Percentiles rank a stretch among this genome's conserved stretches.
Evolutionary conservation across 2,888 invertebrate species (phyloP).

Genomic region (Aspidapion aeneum): DNA sequence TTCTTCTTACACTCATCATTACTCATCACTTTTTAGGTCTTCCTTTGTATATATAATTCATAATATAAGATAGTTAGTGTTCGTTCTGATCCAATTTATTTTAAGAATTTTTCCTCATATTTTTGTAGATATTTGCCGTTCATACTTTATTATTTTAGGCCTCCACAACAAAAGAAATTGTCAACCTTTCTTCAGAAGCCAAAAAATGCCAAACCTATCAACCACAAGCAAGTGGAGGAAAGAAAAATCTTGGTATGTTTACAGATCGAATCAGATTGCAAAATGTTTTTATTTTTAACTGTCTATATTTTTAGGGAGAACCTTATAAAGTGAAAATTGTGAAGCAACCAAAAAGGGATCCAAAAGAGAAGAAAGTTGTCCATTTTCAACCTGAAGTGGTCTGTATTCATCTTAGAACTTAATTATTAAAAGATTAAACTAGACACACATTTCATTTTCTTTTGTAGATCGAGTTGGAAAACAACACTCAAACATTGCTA

Average conservation of each 20-base stretch:
- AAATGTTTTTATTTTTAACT: too few relatives aligned
- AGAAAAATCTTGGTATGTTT: slow-evolving; percentile 35
- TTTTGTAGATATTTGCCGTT: too few relatives aligned
- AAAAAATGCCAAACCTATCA: slow-evolving; percentile 59
- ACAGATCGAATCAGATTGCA: too few relatives aligned
- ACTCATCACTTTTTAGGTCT: too few relatives aligned
- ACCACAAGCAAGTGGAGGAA: slow-evolving; percentile 37
- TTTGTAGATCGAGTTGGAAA: slow-evolving; percentile 20
- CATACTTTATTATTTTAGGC: too few relatives aligned
- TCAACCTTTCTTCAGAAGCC: slow-evolving; percentile 77
- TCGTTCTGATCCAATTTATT: too few relatives aligned
- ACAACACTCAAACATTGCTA: background rate
- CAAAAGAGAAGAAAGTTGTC: slow-evolving; percentile 28
- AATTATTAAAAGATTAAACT: background rate
- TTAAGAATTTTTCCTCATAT: too few relatives aligned
- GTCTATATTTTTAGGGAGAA: slow-evolving; percentile 34
- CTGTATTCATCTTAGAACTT: slow-evolving; percentile 12
- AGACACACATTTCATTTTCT: slow-evolving; percentile 12
- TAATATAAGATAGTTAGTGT: too few relatives aligned
- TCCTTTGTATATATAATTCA: too few relatives aligned
- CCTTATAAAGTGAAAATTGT: slow-evolving; percentile 44
- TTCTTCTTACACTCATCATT: too few relatives aligned
- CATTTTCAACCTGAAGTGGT: slow-evolving; percentile 31
- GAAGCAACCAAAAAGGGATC: slow-evolving; percentile 39
- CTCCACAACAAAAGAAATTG: slow-evolving; percentile 55